Conservation (phyloP, 2,113 vertebrate genomes). For the Actenoides hombroni region DNA sequence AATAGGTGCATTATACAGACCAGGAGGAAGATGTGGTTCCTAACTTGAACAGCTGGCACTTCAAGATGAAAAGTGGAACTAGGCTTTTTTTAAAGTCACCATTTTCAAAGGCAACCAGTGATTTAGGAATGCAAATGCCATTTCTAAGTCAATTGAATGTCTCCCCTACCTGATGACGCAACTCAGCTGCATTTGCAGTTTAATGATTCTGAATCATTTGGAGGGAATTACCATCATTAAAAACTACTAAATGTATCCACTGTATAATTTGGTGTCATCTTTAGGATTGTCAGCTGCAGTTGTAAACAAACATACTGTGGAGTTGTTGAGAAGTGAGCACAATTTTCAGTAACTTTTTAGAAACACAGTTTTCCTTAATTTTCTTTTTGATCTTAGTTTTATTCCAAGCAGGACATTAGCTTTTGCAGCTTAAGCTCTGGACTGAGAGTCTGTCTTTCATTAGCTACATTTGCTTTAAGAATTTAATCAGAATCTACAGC, state of each 20-base stretch:
- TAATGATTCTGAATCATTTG: neutral
- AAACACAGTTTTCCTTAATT: neutral
- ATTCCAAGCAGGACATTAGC: neutral
- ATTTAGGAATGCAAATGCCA: neutral
- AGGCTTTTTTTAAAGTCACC: neutral
- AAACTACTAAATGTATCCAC: neutral
- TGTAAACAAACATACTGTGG: neutral
- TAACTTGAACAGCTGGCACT: neutral
- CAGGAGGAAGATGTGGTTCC: neutral
- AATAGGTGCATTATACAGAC: rapidly evolving
- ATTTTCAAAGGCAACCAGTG: neutral
- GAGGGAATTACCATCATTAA: neutral
- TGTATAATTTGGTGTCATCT: neutral
- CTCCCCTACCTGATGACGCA: neutral
- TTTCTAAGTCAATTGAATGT: neutral
- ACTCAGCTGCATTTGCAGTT: neutral
- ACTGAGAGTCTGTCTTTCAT: neutral
- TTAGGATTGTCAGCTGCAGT: neutral
- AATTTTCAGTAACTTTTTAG: neutral
- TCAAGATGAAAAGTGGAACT: neutral
- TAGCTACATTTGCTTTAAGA: neutral
- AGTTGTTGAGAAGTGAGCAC: neutral
- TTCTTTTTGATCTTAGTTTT: neutral
- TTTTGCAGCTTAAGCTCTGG: neutral
- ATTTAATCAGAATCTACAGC: neutral